Evolutionary conservation across 2,888 invertebrate genomes (phyloP), one percentile per base, ranked within the genome.

Genomic region (Luperina nickerlii): DNA sequence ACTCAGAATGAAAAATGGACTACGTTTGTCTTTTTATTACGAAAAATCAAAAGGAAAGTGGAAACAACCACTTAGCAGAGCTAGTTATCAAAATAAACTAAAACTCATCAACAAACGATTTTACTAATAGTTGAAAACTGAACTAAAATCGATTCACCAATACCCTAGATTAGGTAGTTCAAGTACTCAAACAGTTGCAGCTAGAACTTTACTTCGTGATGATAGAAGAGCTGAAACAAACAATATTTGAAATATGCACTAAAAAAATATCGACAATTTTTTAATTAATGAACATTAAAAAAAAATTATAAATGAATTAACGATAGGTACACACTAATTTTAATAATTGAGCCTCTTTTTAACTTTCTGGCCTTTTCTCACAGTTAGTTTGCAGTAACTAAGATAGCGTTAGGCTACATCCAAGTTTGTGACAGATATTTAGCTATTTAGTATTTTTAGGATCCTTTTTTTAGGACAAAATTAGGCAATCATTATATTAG

Each of bases 101-200:
- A 76, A 80, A 76, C 57, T 69, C 38, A 75, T 63, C 18, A 20
- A 83, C 27, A 20, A 66, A 65, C 27, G 18, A 27, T 27, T 38
- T 18, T 0, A 80, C 18, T 32, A 9, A 32, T 51, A n/a, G 27
- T 32, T 66, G 38, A 71, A 83, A 62, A 67, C 38, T 54, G 15
- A 48, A 68, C 45, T 48, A 27, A 48, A 71, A 63, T 67, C 15
- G 48, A 67, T 38, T 63, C 66, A 38, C 45, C 54, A 71, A 83
- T 67, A 71, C 45, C 62, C 48, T n/a, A 42, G 54, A 84, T 67
- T 45, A 45, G 9, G 9, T 67, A 67, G 45, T 79, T 67, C 20
- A 15, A 66, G 60, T 54, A 48, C 45, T 0, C 71, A 57, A 84
- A 84, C 84, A 79, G 38, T 57, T 48, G 66, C 66, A 27, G 15